Base-by-base conservation (phyloP, 2,113 vertebrate genomes). In the Passer domesticus region DNA sequence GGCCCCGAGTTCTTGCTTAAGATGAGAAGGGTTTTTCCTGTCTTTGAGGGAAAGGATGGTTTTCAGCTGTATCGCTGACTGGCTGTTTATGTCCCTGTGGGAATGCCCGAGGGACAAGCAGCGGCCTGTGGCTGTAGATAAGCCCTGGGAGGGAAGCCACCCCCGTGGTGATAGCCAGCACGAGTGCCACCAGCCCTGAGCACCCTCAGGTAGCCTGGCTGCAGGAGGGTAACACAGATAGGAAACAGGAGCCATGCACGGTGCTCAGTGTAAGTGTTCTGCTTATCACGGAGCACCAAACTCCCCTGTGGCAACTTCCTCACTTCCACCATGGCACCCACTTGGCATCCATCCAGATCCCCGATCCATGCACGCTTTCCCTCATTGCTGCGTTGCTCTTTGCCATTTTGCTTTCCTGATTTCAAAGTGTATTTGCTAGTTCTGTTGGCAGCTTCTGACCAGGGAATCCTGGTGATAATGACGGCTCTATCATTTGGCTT, bases 351-450 rank as follows among this genome's bases (percentile, higher is more conserved):
- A 28, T 2, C 9, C 52, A 20, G 8, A n/a, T 59, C 21, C 35
- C 33, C 6, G 5, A 4, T 5, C 14, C 0, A 0, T 0, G 11
- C 3, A 21, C 3, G 14, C 11, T 30, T 33, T 5, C 21, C 13
- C n/a, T 39, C 41, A 0, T 1, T 2, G 47, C 43, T 7, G 4
- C 10, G 30, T 49, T 27, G 2, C 30, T 35, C 49, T 41, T 23
- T 4, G n/a, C 60, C 11, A 0, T 7, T 1, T 2, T 7, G 3
- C 39, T 72, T n/a, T 6, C 47, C 60, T 2, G 4, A 13, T 58
- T 49, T 41, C 15, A 7, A 28, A 44, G n/a, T 2, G 6, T 3
- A 0, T 2, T 4, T 19, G 0, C 2, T 1, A 20, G 23, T 17
- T 58, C 47, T 5, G 10, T 14, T 1, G 5, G 16, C 31, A 21